Percentiles rank a stretch among this genome's conserved stretches.
Conservation (phyloP, 2,888 invertebrate species). For the Glomeris marginata region DNA sequence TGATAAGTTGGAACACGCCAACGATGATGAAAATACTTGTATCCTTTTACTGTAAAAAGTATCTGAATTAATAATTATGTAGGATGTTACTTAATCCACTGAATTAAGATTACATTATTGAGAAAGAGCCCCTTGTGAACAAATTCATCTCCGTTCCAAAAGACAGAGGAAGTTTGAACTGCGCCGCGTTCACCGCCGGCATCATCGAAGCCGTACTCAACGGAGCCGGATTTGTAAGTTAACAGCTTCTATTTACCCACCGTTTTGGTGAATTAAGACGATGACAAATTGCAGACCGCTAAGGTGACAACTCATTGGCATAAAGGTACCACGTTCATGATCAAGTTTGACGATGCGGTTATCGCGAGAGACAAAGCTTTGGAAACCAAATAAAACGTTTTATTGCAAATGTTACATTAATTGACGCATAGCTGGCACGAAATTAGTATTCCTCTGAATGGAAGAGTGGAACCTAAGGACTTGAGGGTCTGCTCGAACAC, state of each 20-base stretch:
- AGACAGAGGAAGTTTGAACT: constrained; percentile 93
- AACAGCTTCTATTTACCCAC: background rate
- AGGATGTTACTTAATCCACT: background rate
- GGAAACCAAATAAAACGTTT: constrained; percentile 54
- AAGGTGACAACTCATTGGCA: constrained; percentile 99
- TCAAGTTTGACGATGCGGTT: constrained; percentile 90
- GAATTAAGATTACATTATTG: constrained; percentile 75
- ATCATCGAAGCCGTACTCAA: constrained; percentile 92
- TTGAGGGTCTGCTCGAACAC: constrained; percentile 75
- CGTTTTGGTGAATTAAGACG: too few relatives aligned
- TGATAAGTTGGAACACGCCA: constrained; percentile 94
- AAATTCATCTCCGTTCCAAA: constrained; percentile 94
- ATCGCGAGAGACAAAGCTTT: constrained; percentile 77
- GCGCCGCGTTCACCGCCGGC: constrained; percentile 96
- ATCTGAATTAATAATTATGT: too few relatives aligned
- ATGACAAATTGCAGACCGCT: constrained; percentile 74
- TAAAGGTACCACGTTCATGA: constrained; percentile 98
- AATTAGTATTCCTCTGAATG: too few relatives aligned
- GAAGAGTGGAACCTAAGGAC: constrained; percentile 60
- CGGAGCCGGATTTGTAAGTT: constrained; percentile 88
- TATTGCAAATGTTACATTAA: background rate
- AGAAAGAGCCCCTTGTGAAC: constrained; percentile 94
- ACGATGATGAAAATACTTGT: constrained; percentile 92
- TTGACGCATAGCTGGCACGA: too few relatives aligned
- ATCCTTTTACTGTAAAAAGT: too few relatives aligned